A percentile compares a stretch with the other conserved stretches of the same genome.
Conservation (phyloP, 2,888 invertebrate species). For the Euspilapteryx auroguttella region DNA sequence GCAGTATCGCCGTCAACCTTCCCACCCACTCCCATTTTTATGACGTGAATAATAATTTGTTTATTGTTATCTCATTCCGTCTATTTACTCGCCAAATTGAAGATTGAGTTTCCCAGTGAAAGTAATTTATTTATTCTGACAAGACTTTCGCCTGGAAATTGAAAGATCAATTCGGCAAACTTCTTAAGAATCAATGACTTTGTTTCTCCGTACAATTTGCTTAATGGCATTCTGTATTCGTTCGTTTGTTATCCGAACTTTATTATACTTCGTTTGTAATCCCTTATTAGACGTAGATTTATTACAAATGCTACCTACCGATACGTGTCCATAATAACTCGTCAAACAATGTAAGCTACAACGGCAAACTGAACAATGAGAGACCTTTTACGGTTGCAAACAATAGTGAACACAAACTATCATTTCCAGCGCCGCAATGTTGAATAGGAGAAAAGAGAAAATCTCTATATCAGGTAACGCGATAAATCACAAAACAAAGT, state of each 20-base stretch:
- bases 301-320: too few relatives aligned
- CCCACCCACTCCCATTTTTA: slow-evolving; percentile 18
- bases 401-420: neutral
- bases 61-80: slow-evolving; percentile 29
- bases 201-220: slow-evolving; percentile 1
- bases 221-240: slow-evolving; percentile 1
- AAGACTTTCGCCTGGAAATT: slow-evolving; percentile 11
- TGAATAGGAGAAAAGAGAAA: too few relatives aligned
- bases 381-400: neutral
- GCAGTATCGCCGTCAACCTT: slow-evolving; percentile 22
- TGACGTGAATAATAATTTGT: slow-evolving; percentile 35
- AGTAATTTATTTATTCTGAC: slow-evolving; percentile 19
- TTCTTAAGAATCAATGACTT: slow-evolving; percentile 3
- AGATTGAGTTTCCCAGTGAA: slow-evolving; percentile 13
- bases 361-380: too few relatives aligned
- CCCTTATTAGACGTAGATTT: too few relatives aligned
- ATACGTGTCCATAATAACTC: too few relatives aligned
- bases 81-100: slow-evolving; percentile 11
- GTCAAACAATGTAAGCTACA: neutral
- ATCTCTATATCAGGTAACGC: too few relatives aligned
- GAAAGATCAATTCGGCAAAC: slow-evolving; percentile 10
- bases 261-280: too few relatives aligned
- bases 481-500: too few relatives aligned
- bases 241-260: too few relatives aligned
- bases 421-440: neutral